These are phyloP conservation scores for Homarus americanus DNA, from an alignment of 1,140 invertebrate genomes.

Conservation along the genomic window DNA sequence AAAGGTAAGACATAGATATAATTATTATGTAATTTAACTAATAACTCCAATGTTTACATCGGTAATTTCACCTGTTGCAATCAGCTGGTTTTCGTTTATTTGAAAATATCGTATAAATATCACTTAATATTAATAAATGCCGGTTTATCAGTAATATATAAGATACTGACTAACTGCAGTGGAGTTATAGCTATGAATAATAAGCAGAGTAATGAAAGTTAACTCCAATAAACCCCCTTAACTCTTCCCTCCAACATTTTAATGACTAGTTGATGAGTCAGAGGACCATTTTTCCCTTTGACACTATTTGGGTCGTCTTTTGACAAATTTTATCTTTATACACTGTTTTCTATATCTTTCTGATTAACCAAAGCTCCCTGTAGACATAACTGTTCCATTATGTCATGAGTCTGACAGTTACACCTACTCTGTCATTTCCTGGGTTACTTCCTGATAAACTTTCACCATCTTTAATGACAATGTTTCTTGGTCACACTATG, in stretches of 20 bases:
- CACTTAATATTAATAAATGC: background rate
- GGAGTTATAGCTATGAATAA: background rate
- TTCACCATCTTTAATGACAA: too few relatives aligned
- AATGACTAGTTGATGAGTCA: background rate
- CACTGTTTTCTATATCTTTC: too few relatives aligned
- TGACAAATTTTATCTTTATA: too few relatives aligned
- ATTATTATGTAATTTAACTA: background rate
- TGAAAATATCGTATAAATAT: too few relatives aligned
- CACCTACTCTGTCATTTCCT: too few relatives aligned
- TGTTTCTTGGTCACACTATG: too few relatives aligned
- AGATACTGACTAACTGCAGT: background rate
- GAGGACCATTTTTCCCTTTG: too few relatives aligned
- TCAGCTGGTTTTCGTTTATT: slow-evolving; percentile 57
- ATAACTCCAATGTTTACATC: slow-evolving; percentile 46
- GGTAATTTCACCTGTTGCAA: slow-evolving; percentile 57
- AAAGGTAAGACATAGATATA: slow-evolving; percentile 83
- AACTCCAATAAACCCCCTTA: background rate
- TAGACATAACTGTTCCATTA: too few relatives aligned
- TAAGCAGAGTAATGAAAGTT: background rate
- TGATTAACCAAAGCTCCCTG: too few relatives aligned
- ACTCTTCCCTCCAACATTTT: background rate
- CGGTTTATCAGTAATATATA: background rate
- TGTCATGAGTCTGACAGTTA: too few relatives aligned
- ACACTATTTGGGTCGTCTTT: too few relatives aligned
- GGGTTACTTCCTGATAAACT: too few relatives aligned